A percentile compares a stretch with the other conserved stretches of the same genome.
These are phyloP conservation scores for Therioaphis trifolii DNA, from an alignment of 2,888 invertebrate species.

Conservation along the genomic window DNA sequence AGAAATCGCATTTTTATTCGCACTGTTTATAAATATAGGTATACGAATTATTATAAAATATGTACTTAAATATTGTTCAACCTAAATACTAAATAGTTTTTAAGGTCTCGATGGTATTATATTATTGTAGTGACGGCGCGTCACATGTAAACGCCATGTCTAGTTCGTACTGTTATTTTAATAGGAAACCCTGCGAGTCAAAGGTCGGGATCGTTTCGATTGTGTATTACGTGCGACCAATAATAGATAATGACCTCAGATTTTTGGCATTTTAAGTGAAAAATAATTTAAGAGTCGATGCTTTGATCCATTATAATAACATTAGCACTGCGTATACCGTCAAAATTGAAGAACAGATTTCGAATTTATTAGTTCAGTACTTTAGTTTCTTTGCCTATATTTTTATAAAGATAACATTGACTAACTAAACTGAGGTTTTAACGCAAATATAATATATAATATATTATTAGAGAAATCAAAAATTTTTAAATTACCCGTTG, in stretches of 20 bases:
- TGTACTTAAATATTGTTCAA: background rate
- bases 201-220: slow-evolving; percentile 19
- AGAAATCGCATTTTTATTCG: too few species aligned
- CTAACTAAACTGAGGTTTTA: too few species aligned
- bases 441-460: too few species aligned
- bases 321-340: background rate
- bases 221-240: too few species aligned
- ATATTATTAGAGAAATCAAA: too few species aligned
- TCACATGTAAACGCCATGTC: background rate
- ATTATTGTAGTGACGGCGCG: background rate
- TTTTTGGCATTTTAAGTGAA: slow-evolving; percentile 36
- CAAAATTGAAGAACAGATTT: slow-evolving; percentile 6
- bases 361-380: background rate
- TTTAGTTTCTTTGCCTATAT: too few species aligned
- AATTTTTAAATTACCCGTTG: too few species aligned
- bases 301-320: slow-evolving; percentile 4
- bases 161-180: background rate
- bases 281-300: slow-evolving; percentile 9
- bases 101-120: background rate
- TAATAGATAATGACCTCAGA: slow-evolving; percentile 6
- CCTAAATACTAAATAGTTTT: background rate
- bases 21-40: too few species aligned
- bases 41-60: background rate
- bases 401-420: too few species aligned
- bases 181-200: slow-evolving; percentile 19